A percentile compares a stretch with the other conserved stretches of the same genome.
Conservation (phyloP, 1,140 invertebrate genomes). For the Bombus breviceps region DNA sequence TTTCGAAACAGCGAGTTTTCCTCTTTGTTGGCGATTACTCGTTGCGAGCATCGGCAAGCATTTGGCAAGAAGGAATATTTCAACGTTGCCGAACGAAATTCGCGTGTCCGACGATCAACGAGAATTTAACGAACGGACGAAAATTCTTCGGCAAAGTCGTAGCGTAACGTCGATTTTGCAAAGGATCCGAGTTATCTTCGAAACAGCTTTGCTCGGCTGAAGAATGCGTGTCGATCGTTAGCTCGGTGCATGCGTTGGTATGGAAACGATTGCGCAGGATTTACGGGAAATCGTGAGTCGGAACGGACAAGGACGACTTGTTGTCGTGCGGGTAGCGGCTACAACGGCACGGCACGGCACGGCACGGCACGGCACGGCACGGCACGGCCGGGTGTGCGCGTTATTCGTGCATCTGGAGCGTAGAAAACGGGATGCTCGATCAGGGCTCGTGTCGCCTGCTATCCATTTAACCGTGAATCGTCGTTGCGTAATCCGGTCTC, state of each 20-base stretch:
- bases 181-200: not conserved
- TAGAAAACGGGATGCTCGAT: not conserved
- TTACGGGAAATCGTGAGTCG: not conserved
- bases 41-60: too few species aligned
- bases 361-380: too few species aligned
- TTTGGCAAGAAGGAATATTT: not conserved
- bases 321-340: not conserved
- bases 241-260: not conserved
- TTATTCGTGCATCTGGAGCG: not conserved
- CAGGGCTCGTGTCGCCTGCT: not conserved
- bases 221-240: not conserved
- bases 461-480: constrained; percentile 8
- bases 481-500: constrained; percentile 5
- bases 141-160: not conserved
- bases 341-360: not conserved
- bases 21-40: not conserved
- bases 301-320: not conserved
- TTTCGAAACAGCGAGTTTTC: constrained; percentile 16
- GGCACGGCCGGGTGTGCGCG: too few species aligned
- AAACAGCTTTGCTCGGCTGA: not conserved
- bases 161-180: not conserved
- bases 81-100: not conserved
- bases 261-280: not conserved
- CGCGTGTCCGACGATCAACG: not conserved
- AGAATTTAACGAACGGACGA: not conserved